These are phyloP conservation scores for Trachelus iudaicus DNA, from an alignment of 2,888 invertebrate species.

Conservation along the genomic window DNA sequence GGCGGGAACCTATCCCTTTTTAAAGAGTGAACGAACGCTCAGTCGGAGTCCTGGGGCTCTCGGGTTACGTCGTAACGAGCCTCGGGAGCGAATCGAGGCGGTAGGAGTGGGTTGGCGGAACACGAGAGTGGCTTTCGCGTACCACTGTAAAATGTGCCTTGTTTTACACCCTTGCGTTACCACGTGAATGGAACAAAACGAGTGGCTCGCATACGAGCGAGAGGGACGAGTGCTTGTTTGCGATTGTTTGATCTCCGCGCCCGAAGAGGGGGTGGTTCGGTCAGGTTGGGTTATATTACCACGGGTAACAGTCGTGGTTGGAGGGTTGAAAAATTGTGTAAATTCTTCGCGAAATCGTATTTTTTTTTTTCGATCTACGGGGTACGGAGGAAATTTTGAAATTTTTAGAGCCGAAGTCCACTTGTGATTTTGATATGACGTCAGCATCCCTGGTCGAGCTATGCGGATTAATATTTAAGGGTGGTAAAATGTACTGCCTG, in stretches of 20 bases:
- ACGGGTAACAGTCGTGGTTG: not conserved
- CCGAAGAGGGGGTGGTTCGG: slow-evolving; percentile 8
- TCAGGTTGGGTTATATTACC: not conserved
- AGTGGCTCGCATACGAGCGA: slow-evolving; percentile 1
- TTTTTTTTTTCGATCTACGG: too few relatives aligned
- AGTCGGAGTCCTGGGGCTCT: not conserved
- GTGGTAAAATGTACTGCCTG: too few relatives aligned
- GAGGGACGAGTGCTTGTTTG: not conserved
- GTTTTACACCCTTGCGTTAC: slow-evolving; percentile 30
- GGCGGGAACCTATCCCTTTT: slow-evolving; percentile 27
- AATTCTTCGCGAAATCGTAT: not conserved
- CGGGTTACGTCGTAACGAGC: not conserved
- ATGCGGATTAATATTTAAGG: too few relatives aligned
- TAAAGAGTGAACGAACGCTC: slow-evolving; percentile 24
- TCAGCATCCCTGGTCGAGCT: not conserved
- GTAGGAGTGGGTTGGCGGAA: not conserved
- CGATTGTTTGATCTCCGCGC: slow-evolving; percentile 9
- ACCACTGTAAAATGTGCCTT: slow-evolving; percentile 29
- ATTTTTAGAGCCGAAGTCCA: not conserved
- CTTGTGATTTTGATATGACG: not conserved
- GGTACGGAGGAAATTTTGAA: not conserved
- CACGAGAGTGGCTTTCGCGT: not conserved
- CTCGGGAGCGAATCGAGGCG: not conserved
- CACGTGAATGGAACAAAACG: slow-evolving; percentile 22
- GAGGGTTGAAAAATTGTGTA: not conserved